phyloP scores from a whole-genome alignment of 2,113 vertebrate genomes.

The Sapajus apella region DNA sequence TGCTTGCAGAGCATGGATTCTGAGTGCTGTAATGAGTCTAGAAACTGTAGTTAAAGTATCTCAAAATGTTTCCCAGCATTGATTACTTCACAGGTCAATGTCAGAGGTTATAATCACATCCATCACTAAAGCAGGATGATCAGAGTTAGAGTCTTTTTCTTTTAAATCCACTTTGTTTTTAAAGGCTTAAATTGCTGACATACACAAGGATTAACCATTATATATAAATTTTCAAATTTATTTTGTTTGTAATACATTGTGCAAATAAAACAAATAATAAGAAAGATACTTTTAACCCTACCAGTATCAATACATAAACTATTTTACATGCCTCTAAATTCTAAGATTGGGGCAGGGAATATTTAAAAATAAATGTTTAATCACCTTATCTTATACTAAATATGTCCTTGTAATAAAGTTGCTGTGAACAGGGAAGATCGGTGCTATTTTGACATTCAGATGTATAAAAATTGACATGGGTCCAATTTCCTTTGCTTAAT shows the following conservation, averaged over 20 bases:
- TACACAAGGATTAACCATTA: not conserved
- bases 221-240: not conserved
- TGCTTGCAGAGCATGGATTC: not conserved
- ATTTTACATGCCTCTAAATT: not conserved
- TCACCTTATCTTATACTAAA: not conserved
- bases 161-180: not conserved
- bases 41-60: not conserved
- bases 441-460: not conserved
- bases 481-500: not conserved
- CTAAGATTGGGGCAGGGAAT: too few species aligned
- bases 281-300: not conserved
- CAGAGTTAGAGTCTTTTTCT: not conserved
- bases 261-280: not conserved
- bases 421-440: not conserved
- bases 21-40: not conserved
- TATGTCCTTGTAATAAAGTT: not conserved
- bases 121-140: not conserved
- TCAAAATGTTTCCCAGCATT: not conserved
- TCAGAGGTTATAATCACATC: not conserved
- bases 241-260: not conserved
- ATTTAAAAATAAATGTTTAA: not conserved
- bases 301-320: not conserved
- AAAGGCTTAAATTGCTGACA: not conserved
- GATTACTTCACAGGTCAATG: not conserved
- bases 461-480: not conserved